Evolutionary conservation across 1,140 invertebrate genomes (phyloP), one percentile per base, ranked within the genome.

Genomic region (Bicyclus anynana): DNA sequence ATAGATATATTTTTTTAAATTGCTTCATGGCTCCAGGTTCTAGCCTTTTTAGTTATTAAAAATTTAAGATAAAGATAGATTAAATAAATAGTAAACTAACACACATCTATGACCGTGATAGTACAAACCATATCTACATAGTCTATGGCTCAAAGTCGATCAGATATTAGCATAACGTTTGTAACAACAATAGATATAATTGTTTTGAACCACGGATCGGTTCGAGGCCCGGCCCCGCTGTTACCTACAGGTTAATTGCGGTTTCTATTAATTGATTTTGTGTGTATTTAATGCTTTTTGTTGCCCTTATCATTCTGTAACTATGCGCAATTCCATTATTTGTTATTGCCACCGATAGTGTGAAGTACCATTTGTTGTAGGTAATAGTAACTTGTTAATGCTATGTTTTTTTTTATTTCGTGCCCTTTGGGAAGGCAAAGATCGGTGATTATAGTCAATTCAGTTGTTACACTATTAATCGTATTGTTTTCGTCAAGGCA

Each of bases 241-340:
- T 60, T 64, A 33, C 29, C 29, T 33, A 62, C 59, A 70, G 80
- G 79, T 79, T 82, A 84, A 84, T 82, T 73, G 72, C 64, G 68
- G 65, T 61, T 62, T 7, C 49, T 76, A 75, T 79, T 82, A 84
- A 84, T 84, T 81, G 80, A 84, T 84, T 84, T 74, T 67, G 72
- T 72, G 68, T 60, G 53, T 66, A 48, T 64, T n/a, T n/a, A 52
- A 53, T 48, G 61, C 56, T 52, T 54, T 59, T 62, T 67, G 59
- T 54, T 69, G 57, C 64, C 53, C 35, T 37, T 44, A 44, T 40
- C 49, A 55, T 59, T 23, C 27, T 40, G 27, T 29, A 29, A 7
- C 12, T 33, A 29, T 27, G 14, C 54, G 48, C 54, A 59, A 13
- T 26, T 27, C 46, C 38, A 37, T 61, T 38, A 56, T 33, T 21